Percentiles rank a stretch among this genome's conserved stretches.
phyloP scores from a whole-genome alignment of 2,113 vertebrate species.

The Monarcha castaneiventris region DNA sequence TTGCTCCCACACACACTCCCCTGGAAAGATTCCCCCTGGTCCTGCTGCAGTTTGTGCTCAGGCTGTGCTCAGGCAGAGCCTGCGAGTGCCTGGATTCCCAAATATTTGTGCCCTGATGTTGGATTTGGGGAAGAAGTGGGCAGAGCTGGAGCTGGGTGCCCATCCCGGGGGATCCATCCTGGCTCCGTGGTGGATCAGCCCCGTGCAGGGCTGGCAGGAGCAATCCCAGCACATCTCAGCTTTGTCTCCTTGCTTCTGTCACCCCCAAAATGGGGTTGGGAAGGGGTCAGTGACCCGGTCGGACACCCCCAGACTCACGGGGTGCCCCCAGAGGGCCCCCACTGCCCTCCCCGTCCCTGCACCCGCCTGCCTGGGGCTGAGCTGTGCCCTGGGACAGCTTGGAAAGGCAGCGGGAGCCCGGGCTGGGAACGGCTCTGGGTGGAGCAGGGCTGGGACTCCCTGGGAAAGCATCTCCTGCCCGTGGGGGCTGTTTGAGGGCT shows the following conservation, averaged over 20 bases:
- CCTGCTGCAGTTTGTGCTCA: neutral
- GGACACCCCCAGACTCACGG: neutral
- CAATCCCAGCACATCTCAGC: neutral
- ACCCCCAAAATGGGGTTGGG: neutral
- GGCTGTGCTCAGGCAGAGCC: neutral
- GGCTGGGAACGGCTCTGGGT: neutral
- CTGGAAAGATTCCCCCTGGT: neutral
- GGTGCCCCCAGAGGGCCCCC: neutral
- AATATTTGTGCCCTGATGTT: neutral
- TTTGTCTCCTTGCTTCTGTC: neutral
- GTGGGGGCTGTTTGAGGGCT: too few relatives aligned
- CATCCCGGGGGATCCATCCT: neutral
- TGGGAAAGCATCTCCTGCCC: neutral
- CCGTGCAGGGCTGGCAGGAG: neutral
- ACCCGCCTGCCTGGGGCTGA: rapidly evolving
- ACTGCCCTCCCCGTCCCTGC: rapidly evolving
- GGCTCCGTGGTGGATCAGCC: neutral
- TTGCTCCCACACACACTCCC: neutral
- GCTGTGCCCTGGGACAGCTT: rapidly evolving
- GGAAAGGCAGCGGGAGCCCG: neutral
- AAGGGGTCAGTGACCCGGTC: rapidly evolving
- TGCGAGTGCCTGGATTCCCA: neutral
- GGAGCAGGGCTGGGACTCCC: neutral
- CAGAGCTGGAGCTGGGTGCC: neutral
- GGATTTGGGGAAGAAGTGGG: neutral